These are phyloP conservation scores for Pangasius mekongensis DNA, from an alignment of 2,797 vertebrate genomes.

Conservation along the genomic window DNA sequence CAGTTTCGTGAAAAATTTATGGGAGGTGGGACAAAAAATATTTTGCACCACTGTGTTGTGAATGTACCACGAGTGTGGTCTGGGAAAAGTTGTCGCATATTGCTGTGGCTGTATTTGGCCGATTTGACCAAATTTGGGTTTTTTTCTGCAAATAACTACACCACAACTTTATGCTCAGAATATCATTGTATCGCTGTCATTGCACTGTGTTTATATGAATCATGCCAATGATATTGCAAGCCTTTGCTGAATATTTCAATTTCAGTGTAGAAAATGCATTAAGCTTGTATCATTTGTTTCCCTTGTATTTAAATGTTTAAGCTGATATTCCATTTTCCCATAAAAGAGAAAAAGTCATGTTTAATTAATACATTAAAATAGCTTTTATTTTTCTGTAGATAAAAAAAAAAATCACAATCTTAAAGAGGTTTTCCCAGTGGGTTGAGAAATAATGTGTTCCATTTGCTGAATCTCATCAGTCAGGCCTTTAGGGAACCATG, in stretches of 20 bases:
- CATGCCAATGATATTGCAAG: not conserved
- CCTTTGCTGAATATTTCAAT: not conserved
- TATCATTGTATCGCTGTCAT: too few species aligned
- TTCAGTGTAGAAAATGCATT: not conserved
- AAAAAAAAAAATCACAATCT: not conserved
- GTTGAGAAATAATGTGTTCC: slow-evolving; percentile 14
- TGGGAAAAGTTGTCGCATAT: not conserved
- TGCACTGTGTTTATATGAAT: not conserved
- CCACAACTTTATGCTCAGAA: too few species aligned
- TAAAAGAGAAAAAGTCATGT: not conserved
- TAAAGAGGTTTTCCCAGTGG: not conserved
- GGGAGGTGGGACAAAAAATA: not conserved
- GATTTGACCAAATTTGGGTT: not conserved
- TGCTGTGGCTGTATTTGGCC: not conserved
- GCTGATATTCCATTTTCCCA: not conserved
- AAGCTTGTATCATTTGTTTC: not conserved
- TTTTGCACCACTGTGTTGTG: not conserved
- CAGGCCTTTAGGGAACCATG: slow-evolving; percentile 9
- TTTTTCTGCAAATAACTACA: not conserved
- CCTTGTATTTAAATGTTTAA: not conserved
- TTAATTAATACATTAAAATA: slow-evolving; percentile 10
- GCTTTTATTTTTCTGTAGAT: not conserved
- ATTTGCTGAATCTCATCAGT: slow-evolving; percentile 13
- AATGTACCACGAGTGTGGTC: not conserved
- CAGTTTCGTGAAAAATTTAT: not conserved